phyloP scores from a whole-genome alignment of 2,113 vertebrate genomes.

The Motacilla alba region DNA sequence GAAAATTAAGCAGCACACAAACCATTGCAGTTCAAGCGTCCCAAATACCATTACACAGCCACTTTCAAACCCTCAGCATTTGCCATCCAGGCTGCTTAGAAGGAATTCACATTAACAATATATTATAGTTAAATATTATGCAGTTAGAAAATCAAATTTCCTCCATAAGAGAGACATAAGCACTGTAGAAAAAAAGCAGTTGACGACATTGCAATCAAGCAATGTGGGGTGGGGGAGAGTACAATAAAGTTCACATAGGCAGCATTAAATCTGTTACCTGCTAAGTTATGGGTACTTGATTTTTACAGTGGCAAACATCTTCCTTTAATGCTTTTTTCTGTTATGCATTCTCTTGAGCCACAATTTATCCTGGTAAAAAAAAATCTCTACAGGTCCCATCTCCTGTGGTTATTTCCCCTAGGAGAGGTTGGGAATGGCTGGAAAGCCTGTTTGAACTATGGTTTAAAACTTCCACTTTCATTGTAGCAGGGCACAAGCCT shows the following conservation, averaged over 20 bases:
- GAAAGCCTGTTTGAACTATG: neutral
- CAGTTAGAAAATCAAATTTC: neutral
- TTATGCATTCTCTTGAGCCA: neutral
- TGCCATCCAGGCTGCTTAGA: neutral
- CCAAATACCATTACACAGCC: neutral
- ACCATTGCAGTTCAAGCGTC: neutral
- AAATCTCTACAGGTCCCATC: neutral
- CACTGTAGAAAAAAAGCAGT: neutral
- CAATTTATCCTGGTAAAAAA: neutral
- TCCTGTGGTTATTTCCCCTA: neutral
- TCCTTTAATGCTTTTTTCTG: neutral
- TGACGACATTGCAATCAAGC: neutral
- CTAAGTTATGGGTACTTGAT: neutral
- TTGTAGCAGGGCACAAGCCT: neutral
- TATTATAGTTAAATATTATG: neutral
- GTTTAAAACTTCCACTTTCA: neutral
- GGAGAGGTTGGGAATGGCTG: neutral
- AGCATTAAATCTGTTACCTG: neutral
- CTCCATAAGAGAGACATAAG: neutral
- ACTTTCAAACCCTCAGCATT: neutral
- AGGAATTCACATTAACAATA: neutral
- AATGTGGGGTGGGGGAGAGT: too few relatives aligned
- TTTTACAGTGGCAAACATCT: neutral
- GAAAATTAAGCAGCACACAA: neutral
- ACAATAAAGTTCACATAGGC: neutral